Conservation (phyloP, 2,113 vertebrate species). For the Chinchilla lanigera region DNA sequence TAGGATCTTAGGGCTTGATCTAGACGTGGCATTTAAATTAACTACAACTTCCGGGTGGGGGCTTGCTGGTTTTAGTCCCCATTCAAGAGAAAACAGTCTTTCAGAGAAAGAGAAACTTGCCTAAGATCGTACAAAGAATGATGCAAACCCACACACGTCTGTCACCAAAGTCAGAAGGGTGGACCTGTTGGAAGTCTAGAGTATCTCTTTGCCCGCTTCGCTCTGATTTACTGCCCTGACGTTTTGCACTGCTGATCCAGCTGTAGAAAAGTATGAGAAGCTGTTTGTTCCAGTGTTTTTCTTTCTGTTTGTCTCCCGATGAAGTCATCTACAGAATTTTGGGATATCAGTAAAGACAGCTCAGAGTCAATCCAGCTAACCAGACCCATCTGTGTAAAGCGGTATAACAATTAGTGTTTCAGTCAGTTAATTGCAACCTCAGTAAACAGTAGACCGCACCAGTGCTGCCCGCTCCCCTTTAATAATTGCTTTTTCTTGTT, state of each 20-base stretch:
- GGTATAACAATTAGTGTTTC: background rate
- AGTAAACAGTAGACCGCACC: background rate
- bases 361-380: background rate
- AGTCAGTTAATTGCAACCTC: background rate
- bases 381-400: background rate
- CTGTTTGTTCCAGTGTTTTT: background rate
- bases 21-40: background rate
- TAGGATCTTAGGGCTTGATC: background rate
- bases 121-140: background rate
- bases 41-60: background rate
- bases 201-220: background rate
- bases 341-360: background rate
- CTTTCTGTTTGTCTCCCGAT: background rate
- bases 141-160: background rate
- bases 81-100: slow-evolving; percentile 38
- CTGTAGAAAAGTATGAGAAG: background rate
- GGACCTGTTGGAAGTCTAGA: background rate
- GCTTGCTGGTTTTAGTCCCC: background rate
- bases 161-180: background rate
- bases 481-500: background rate
- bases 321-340: slow-evolving; percentile 33
- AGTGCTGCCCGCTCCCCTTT: background rate
- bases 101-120: background rate
- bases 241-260: background rate
- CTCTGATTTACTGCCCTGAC: background rate